A percentile compares a stretch with the other conserved stretches of the same genome.
Conservation (phyloP, 2,888 invertebrate species). For the Caenorhabditis auriculariae region DNA sequence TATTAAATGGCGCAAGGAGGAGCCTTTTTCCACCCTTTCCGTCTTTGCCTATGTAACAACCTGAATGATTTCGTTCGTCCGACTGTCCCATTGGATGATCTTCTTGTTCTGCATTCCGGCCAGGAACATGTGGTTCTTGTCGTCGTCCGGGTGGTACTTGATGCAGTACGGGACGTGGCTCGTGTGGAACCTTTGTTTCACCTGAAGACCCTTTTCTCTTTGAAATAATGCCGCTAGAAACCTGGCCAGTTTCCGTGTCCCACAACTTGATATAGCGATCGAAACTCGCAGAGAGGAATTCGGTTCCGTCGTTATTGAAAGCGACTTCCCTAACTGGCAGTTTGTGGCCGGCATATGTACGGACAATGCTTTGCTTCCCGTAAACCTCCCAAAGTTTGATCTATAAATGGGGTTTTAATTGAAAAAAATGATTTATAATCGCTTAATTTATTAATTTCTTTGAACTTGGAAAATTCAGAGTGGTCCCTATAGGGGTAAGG, state of each 20-base stretch:
- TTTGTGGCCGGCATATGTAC: slow-evolving; percentile 92
- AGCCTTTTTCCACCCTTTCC: no score
- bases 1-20: no score
- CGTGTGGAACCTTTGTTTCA: slow-evolving; percentile 78
- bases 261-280: slow-evolving; percentile 95
- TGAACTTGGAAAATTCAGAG: no score
- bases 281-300: slow-evolving; percentile 90
- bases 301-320: slow-evolving; percentile 89
- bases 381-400: slow-evolving; percentile 93
- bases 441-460: no score
- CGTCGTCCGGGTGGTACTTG: slow-evolving; percentile 94
- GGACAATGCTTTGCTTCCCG: slow-evolving; percentile 84
- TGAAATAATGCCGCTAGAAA: slow-evolving; percentile 2
- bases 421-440: no score
- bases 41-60: slow-evolving; percentile 1
- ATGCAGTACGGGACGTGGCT: slow-evolving; percentile 96
- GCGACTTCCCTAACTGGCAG: slow-evolving; percentile 87
- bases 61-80: slow-evolving; percentile 85
- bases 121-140: slow-evolving; percentile 95
- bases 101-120: slow-evolving; percentile 95
- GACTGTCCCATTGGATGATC: slow-evolving; percentile 97
- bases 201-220: no score
- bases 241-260: slow-evolving; percentile 91
- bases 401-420: slow-evolving; percentile 18
- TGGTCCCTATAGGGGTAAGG: no score